Evolutionary conservation across 2,797 vertebrate species (phyloP).

Genomic region (Melanotaenia boesemani): DNA sequence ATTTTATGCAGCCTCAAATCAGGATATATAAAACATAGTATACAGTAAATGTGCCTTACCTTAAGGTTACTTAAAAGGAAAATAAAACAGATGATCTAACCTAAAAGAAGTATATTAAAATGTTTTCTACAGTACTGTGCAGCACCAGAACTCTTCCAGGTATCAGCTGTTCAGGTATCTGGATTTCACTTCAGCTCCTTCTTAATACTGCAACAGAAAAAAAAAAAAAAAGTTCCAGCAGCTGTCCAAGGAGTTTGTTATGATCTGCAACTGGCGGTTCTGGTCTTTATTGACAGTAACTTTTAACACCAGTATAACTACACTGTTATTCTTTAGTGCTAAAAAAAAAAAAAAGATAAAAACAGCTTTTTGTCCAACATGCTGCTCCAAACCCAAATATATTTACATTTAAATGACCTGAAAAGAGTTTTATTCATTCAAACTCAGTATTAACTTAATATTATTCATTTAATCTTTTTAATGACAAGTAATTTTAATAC

Average conservation of each 20-base stretch:
- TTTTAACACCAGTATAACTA: neutral
- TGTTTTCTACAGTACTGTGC: slow-evolving; percentile 43
- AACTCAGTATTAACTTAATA: no score
- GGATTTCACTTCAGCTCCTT: slow-evolving; percentile 70
- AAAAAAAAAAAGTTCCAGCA: slow-evolving; percentile 9
- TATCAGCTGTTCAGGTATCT: slow-evolving; percentile 8
- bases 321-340: neutral
- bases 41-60: slow-evolving; percentile 45
- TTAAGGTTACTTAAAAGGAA: slow-evolving; percentile 18
- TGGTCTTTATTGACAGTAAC: neutral
- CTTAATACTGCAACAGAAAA: slow-evolving; percentile 70
- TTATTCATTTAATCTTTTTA: no score
- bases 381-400: neutral
- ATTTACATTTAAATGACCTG: neutral
- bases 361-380: neutral
- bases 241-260: neutral
- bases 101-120: slow-evolving; percentile 41
- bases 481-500: no score
- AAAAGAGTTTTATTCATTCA: neutral
- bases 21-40: slow-evolving; percentile 34
- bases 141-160: slow-evolving; percentile 17
- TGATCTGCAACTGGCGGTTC: neutral
- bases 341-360: neutral
- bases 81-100: slow-evolving; percentile 23
- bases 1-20: slow-evolving; percentile 40